phyloP scores from a whole-genome alignment of 2,797 vertebrate genomes.

The Pseudochirops corinnae region DNA sequence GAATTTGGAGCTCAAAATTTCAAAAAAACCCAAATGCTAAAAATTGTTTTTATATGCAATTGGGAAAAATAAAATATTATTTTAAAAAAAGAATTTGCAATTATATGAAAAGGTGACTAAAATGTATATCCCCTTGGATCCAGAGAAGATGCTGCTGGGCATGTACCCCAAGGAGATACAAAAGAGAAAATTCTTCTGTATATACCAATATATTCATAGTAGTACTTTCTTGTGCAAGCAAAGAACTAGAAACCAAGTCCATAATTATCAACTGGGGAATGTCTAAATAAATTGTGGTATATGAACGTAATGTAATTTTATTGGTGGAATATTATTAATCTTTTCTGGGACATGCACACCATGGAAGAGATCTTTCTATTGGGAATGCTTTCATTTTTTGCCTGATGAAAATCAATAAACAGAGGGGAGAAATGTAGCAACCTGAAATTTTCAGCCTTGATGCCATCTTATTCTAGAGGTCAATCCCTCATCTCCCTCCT shows the following conservation, averaged over 20 bases:
- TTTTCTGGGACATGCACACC: not conserved
- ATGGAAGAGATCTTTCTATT: not conserved
- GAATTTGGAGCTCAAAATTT: not conserved
- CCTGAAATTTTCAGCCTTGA: not conserved
- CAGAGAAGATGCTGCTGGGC: not conserved
- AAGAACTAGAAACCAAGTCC: not conserved
- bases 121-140: not conserved
- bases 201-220: not conserved
- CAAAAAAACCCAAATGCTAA: not conserved
- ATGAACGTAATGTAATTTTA: not conserved
- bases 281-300: not conserved
- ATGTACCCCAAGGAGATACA: not conserved
- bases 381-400: not conserved
- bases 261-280: not conserved
- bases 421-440: not conserved
- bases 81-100: not conserved
- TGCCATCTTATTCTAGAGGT: not conserved
- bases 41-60: not conserved
- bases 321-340: not conserved
- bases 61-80: not conserved
- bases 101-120: not conserved
- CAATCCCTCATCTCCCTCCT: not conserved
- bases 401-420: constrained; percentile 7
- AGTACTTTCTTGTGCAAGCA: not conserved
- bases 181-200: not conserved